These are phyloP conservation scores for Andinoacara biseriatus DNA, from an alignment of 2,113 vertebrate genomes.

Conservation along the genomic window DNA sequence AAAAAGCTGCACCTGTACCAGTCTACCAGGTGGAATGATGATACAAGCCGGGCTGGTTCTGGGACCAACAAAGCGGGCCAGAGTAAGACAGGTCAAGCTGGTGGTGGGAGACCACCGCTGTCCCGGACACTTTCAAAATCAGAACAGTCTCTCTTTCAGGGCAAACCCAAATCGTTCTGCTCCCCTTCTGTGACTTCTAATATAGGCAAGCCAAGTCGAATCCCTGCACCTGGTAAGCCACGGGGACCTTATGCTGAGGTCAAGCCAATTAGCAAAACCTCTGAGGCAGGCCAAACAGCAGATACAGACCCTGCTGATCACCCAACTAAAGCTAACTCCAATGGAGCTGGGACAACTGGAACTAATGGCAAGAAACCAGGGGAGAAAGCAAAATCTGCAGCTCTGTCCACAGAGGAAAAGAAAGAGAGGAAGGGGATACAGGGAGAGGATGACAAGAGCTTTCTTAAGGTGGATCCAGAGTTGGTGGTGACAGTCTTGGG, in stretches of 20 bases:
- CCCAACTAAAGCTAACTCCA: constrained; percentile 78
- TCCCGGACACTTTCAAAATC: constrained; percentile 90
- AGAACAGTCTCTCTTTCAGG: constrained; percentile 92
- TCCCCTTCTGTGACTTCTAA: constrained; percentile 76
- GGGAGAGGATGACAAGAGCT: constrained; percentile 85
- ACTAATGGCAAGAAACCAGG: constrained; percentile 59
- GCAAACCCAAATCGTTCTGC: constrained; percentile 82
- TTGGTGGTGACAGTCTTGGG: constrained; percentile 96
- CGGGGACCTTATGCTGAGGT: constrained; percentile 94
- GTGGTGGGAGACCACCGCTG: constrained; percentile 76
- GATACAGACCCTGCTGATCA: constrained; percentile 85
- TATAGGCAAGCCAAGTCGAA: constrained; percentile 88
- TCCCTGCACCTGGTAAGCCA: constrained; percentile 81
- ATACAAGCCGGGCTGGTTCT: constrained; percentile 78
- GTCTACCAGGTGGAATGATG: constrained; percentile 89
- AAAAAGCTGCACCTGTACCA: constrained; percentile 93
- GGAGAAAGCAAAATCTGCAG: constrained; percentile 71
- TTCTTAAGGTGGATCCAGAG: constrained; percentile 96
- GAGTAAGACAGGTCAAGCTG: constrained; percentile 61
- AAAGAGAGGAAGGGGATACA: constrained; percentile 62
- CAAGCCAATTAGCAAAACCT: constrained; percentile 91
- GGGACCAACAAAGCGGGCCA: constrained; percentile 56
- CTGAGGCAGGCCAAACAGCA: constrained; percentile 79
- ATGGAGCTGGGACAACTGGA: constrained; percentile 63
- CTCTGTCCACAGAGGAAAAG: constrained; percentile 60